Conservation (phyloP, 2,113 vertebrate species). For the Oryzias curvinotus region DNA sequence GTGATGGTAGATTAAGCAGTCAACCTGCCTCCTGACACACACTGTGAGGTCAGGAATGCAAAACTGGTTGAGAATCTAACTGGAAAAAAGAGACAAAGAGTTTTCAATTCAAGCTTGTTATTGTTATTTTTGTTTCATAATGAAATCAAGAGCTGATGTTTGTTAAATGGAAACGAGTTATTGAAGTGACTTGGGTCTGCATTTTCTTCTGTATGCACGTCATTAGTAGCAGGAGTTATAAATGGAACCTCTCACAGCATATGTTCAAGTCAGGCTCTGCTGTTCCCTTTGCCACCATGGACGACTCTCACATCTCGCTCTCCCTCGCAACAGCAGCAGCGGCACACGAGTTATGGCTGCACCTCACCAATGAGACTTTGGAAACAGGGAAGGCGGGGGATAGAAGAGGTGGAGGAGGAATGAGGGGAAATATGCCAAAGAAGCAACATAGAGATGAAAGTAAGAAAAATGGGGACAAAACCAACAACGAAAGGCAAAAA, state of each 20-base stretch:
- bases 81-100: conserved; percentile 17
- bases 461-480: conserved; percentile 10
- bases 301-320: conserved; percentile 69
- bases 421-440: conserved; percentile 5
- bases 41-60: conserved; percentile 49
- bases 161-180: conserved; percentile 62
- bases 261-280: conserved; percentile 72
- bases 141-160: conserved; percentile 59
- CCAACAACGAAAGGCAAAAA: conserved; percentile 33
- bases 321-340: conserved; percentile 55
- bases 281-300: conserved; percentile 64
- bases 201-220: conserved; percentile 62
- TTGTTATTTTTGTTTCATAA: conserved; percentile 23
- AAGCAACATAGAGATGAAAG: conserved; percentile 26
- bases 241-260: conserved; percentile 72
- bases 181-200: conserved; percentile 60
- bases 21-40: conserved; percentile 44
- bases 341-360: conserved; percentile 49
- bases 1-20: conserved; percentile 1
- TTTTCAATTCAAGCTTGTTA: conserved; percentile 47
- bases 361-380: conserved; percentile 39
- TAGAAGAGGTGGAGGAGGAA: conserved; percentile 12
- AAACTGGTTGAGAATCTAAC: conserved; percentile 47
- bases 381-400: conserved; percentile 24
- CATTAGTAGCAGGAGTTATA: conserved; percentile 69